Base-by-base conservation (phyloP, 2,888 invertebrate species). In the Mythimna lalbum region DNA sequence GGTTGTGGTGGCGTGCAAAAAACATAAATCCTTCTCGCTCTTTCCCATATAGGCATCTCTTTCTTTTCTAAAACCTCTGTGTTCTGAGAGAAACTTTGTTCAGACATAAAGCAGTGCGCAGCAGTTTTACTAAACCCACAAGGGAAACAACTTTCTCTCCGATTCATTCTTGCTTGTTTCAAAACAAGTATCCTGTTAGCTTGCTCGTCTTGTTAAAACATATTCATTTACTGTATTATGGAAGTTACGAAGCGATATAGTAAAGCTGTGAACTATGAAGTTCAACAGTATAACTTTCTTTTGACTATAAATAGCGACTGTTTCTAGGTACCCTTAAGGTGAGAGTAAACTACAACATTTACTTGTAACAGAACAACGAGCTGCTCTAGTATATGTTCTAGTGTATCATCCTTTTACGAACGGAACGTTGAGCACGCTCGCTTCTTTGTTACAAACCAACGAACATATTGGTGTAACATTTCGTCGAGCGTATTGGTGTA, bases 61-160 rank as follows among this genome's bases (percentile, higher is more conserved):
- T n/a, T 59, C 47, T 47, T 36, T 61, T 50, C 55, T 61, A n/a
- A 68, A 75, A 55, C 43, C 55, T 27, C 21, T 36, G 43, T 56
- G 9, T 56, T 68, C 33, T 14, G 12, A 21, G 17, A 27, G 21
- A 61, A 75, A 73, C 69, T 73, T 73, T 69, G 69, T 69, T 76
- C 50, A 57, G 43, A 76, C 43, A 73, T 76, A 73, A 73, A 76
- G 61, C 76, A 75, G 43, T 68, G 43, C 49, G 33, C 75, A 61
- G 73, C 73, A 69, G 76, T 61, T 73, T 73, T 69, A 27, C 17
- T 69, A 62, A 75, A 57, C 23, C 56, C 69, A 56, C 69, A 52
- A 50, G 61, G 76, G 73, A 73, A 61, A 55, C 36, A 76, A 76
- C 50, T 69, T 69, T 61, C 56, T 52, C 47, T 59, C 21, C 27